Base-by-base conservation (phyloP, 2,113 vertebrate species). In the Athene cunicularia region DNA sequence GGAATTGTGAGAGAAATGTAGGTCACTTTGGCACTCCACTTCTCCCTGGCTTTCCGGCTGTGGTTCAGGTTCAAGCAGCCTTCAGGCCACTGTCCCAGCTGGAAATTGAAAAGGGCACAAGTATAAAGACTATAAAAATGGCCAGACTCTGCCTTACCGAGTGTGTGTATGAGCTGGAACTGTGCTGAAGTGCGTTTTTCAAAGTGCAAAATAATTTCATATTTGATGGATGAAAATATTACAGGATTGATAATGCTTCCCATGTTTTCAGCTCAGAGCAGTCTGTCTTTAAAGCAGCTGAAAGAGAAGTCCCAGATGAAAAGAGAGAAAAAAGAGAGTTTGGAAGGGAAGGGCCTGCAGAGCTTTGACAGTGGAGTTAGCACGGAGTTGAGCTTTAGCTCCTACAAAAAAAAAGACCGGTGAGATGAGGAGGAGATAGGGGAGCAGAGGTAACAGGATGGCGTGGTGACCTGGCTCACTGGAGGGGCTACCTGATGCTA, bases 401-500 rank as follows among this genome's bases (percentile, higher is more conserved):
- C 13, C 55, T 71, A 4, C 14, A 27, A 12, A 55, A 55, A 58
- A 58, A 58, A 43, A 56, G 63, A 50, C 4, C 0, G 0, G 14
- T 5, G 10, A 23, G 68, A 37, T 55, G 24, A 70, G 19, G 22
- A 47, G 21, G 64, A 77, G 50, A 26, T 8, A 30, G 47, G 21
- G 63, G 15, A 84, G 72, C 50, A 83, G 41, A 91, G 32, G 22
- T 50, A 47, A 59, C 15, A 64, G 24, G 45, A 30, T 27, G 27
- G 1, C 1, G 1, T 1, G 1, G 49, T 63, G 70, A 23, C 4
- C 19, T 1, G 1, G 8, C 28, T 66, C 22, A 10, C 24, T 35
- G 37, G 15, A 73, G 62, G 86, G 20, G 24, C 43, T 39, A 5
- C 35, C 23, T 6, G 0, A 2, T 35, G 32, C 55, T 91, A 64